Evolutionary conservation across 2,888 invertebrate species (phyloP), one percentile per base, ranked within the genome.

Genomic region (Rhaphigaster nebulosa): DNA sequence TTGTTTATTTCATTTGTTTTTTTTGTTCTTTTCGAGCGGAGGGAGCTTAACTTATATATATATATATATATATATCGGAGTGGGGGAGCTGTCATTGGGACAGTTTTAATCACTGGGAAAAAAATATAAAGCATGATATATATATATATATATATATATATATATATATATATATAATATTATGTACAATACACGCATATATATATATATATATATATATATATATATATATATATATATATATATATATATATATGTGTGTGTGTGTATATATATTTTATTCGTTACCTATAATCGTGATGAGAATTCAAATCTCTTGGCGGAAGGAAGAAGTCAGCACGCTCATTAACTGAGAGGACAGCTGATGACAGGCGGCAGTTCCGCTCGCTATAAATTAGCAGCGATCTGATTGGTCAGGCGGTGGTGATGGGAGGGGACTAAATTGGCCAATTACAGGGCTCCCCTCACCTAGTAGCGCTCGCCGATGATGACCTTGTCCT

Each of bases 361-460:
- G 70, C 3, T 70, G 34, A 70, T 70, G 70, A 70, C 70, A 70
- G 70, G 4, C 15, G 70, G 15, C 56, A 34, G 29, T 20, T 8
- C 70, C 70, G 70, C 34, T 70, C 34, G 20, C 70, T 70, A 70
- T 70, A 70, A 70, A 70, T 70, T 70, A 70, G 70, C 18, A 70
- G 70, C 34, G 70, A 70, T 70, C 70, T 70, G 70, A 70, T 70
- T 70, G 70, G 70, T 70, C 70, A 29, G 70, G 34, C 34, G 70
- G 29, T 34, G 15, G 70, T 2, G 26, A 10, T 60, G 70, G 34
- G 70, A n/a, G n/a, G 70, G 70, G 70, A 18, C 34, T 8, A 70
- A 70, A 70, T 70, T 70, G 70, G 70, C 70, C 70, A 70, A 70
- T 70, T 70, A 70, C 70, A 29, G 70, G 20, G 70, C 70, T 60